Evolutionary conservation across 2,888 invertebrate species (phyloP).

Genomic region (Cylloceria caligata): DNA sequence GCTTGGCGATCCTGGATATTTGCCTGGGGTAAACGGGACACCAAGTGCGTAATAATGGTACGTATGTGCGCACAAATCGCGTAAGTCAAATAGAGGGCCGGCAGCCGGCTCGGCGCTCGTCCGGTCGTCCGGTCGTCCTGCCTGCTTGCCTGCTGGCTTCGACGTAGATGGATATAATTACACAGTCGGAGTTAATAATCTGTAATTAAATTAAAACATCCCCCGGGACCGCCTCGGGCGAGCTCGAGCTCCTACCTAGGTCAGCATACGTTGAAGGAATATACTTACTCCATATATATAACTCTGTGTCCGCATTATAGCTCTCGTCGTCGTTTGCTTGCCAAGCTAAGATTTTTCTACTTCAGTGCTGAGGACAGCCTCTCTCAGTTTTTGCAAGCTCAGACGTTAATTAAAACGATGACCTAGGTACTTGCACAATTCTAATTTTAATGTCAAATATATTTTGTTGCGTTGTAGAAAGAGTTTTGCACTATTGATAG

Average conservation of each 20-base stretch:
- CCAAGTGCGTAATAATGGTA: conserved; percentile 69
- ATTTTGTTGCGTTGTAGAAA: neutral
- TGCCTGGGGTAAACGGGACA: conserved; percentile 68
- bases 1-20: conserved; percentile 67
- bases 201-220: conserved; percentile 74
- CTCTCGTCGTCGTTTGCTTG: conserved; percentile 20
- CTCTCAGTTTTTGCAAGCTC: conserved; percentile 26
- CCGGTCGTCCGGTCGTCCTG: conserved; percentile 54
- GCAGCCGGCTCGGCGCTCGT: conserved; percentile 58
- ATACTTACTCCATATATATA: conserved; percentile 23
- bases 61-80: conserved; percentile 68
- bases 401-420: conserved; percentile 34
- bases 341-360: conserved; percentile 4
- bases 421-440: neutral
- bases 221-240: conserved; percentile 66
- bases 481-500: neutral
- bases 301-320: conserved; percentile 14
- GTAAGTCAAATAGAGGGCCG: conserved; percentile 71
- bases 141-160: conserved; percentile 36
- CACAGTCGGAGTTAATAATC: conserved; percentile 72
- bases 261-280: conserved; percentile 37
- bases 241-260: conserved; percentile 42
- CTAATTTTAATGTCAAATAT: neutral
- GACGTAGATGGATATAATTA: conserved; percentile 72
- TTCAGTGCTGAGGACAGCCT: neutral